These are phyloP conservation scores for Saturnia japonica DNA, from an alignment of 2,888 invertebrate genomes.

Conservation along the genomic window DNA sequence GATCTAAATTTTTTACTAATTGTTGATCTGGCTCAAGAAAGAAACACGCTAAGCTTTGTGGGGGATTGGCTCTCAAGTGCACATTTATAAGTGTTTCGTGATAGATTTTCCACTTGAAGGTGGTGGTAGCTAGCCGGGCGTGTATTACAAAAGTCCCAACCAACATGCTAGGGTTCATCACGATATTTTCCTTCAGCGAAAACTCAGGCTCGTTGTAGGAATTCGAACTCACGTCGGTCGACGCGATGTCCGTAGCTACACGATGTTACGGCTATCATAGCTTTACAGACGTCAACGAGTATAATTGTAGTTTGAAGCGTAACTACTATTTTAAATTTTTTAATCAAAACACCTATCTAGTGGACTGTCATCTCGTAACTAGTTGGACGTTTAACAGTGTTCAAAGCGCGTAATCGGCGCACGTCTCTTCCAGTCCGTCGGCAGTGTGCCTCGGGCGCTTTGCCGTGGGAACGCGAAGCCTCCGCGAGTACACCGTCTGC, in stretches of 20 bases:
- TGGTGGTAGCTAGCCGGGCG: background rate
- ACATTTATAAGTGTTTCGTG: background rate
- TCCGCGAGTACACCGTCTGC: constrained; percentile 2
- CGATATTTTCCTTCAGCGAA: background rate
- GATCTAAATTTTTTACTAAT: too few relatives aligned
- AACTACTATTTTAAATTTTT: background rate
- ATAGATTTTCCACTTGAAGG: background rate
- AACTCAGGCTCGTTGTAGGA: background rate
- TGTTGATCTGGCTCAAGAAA: too few relatives aligned
- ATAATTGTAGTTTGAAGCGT: too few relatives aligned
- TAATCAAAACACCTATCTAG: constrained; percentile 23
- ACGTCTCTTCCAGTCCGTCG: constrained; percentile 39
- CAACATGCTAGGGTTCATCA: background rate
- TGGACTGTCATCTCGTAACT: constrained; percentile 47
- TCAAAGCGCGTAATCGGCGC: constrained; percentile 43
- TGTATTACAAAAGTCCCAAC: background rate
- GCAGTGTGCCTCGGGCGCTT: constrained; percentile 37
- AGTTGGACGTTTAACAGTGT: constrained; percentile 40
- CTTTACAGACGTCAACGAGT: too few relatives aligned
- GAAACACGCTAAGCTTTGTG: too few relatives aligned
- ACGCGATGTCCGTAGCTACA: too few relatives aligned
- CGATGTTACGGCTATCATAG: too few relatives aligned
- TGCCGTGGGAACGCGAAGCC: constrained; percentile 48
- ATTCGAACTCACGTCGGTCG: background rate
- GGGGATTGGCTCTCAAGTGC: background rate